Evolutionary conservation across 1,140 invertebrate genomes (phyloP), one percentile per base, ranked within the genome.

Genomic region (Harlomillsia oculata): DNA sequence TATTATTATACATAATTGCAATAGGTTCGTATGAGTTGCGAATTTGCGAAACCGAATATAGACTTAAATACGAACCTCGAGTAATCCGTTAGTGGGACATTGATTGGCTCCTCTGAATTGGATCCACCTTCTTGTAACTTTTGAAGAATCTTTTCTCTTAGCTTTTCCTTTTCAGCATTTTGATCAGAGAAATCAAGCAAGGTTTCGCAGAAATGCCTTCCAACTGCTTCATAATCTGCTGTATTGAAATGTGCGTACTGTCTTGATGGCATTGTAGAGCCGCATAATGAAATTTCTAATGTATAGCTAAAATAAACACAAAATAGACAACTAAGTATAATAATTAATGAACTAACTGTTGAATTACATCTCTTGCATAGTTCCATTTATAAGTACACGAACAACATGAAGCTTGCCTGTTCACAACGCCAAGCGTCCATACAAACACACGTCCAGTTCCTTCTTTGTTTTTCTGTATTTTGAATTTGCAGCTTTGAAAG

Each of bases 401-500:
- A 23, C 25, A 50, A 23, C 18, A 32, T 48, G 20, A 11, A 16
- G 6, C 26, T 39, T 49, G 62, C 63, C 63, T 65, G 66, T 94
- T 91, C 41, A 84, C 81, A 18, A 95, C 85, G 11, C 91, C 91
- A 80, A 95, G 82, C 75, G 90, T 85, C 89, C 89, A 95, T 64
- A 93, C 84, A 0, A 94, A 89, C 13, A 95, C 85, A 52, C 92
- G 73, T 5, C 89, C 90, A 9, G 91, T 95, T 1, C 90, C 90
- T 74, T 95, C 90, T 74, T 94, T 94, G 59, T 82, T 84, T 50
- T 87, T 83, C 70, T 95, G 89, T 52, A 95, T 82, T 67, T 87
- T 82, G 71, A 95, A 95, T 74, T 92, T 93, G 71, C 90, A 95
- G 67, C 82, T 85, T 73, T 92, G 87, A 71, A 90, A 95, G 6